Percentiles rank a stretch among this genome's conserved stretches.
Evolutionary conservation across 2,113 vertebrate genomes (phyloP).

Genomic region (Laticauda colubrina): DNA sequence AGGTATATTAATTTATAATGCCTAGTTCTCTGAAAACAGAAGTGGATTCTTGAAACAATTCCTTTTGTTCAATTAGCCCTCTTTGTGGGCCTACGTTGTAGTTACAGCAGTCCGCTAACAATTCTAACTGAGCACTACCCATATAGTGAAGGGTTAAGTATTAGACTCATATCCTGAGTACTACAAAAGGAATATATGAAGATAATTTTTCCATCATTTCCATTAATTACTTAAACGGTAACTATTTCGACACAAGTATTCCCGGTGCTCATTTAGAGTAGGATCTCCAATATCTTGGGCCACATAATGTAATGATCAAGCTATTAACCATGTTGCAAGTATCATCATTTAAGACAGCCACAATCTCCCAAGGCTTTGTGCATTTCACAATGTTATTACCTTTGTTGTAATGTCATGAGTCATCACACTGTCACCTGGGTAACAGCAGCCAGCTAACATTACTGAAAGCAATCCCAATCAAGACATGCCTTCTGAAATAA

Average conservation of each 20-base stretch:
- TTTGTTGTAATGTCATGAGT: background rate
- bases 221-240: background rate
- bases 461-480: background rate
- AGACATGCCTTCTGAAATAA: background rate
- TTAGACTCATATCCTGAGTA: conserved; percentile 2
- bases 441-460: background rate
- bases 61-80: background rate
- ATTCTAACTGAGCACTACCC: background rate
- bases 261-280: background rate
- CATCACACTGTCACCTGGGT: conserved; percentile 42
- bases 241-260: background rate
- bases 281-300: background rate
- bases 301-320: background rate
- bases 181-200: background rate
- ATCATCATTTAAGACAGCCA: background rate
- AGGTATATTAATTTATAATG: background rate
- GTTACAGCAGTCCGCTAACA: background rate
- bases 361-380: background rate
- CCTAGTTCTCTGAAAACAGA: background rate
- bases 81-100: background rate
- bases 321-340: conserved; percentile 14
- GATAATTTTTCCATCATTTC: conserved; percentile 13
- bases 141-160: background rate
- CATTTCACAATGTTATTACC: background rate
- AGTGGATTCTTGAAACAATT: background rate